Conservation (phyloP, 2,113 vertebrate species). For the Chrysemys picta region DNA sequence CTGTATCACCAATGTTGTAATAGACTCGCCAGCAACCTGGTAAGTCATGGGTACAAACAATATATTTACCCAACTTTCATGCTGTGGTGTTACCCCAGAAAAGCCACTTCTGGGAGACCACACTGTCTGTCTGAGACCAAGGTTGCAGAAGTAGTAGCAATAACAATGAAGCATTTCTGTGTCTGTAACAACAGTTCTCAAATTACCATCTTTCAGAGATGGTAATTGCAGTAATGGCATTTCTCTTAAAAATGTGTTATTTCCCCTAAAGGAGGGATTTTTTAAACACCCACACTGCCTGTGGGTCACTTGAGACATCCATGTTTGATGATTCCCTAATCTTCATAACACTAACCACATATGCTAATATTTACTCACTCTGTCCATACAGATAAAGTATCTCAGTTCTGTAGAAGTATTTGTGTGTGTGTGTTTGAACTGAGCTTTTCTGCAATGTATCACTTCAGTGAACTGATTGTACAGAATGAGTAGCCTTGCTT, state of each 20-base stretch:
- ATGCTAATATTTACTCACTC: conserved; percentile 53
- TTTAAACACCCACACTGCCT: not conserved
- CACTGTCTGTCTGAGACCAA: not conserved
- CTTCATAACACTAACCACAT: conserved; percentile 30
- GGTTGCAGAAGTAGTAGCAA: conserved; percentile 28
- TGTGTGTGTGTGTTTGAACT: not conserved
- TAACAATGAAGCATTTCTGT: not conserved
- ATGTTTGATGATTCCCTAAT: conserved; percentile 48
- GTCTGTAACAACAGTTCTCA: not conserved
- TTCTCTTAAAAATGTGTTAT: not conserved
- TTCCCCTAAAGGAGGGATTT: not conserved
- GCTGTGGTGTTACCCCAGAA: not conserved
- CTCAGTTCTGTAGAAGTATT: not conserved
- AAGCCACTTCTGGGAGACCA: conserved; percentile 38
- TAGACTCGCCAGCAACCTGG: conserved; percentile 35
- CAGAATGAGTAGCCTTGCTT: accelerated
- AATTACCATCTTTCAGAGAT: conserved; percentile 10
- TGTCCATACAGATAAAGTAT: not conserved
- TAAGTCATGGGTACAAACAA: conserved; percentile 1
- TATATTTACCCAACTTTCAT: conserved; percentile 50
- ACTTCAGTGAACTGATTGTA: not conserved
- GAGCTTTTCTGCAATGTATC: not conserved
- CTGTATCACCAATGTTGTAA: conserved; percentile 33
- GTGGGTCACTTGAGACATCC: not conserved
- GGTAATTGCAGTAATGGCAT: conserved; percentile 16